Evolutionary conservation across 2,797 vertebrate genomes (phyloP), one percentile per base, ranked within the genome.

Genomic region (Clamator glandarius): DNA sequence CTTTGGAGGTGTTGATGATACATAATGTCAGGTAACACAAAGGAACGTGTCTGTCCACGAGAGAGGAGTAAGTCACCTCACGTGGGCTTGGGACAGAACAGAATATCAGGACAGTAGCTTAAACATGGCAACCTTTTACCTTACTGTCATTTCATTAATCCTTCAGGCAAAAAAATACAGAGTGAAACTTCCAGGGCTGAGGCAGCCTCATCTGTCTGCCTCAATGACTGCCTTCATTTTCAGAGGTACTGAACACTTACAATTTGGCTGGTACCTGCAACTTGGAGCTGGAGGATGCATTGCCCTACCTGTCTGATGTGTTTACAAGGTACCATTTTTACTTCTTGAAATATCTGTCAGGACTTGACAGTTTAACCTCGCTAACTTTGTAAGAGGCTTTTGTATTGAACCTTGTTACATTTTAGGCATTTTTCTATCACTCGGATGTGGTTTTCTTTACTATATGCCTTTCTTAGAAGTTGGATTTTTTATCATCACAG

Each of bases 341-440:
- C 5, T 88, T 20, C 48, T 62, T 83, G 66, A 87, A 80, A 64
- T 59, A 35, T 31, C 39, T 88, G 42, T 12, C 44, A 84, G 19
- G 15, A 78, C 57, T 91, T 68, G 33, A 55, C 46, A 66, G 28
- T 91, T 83, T 73, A 84, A 61, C 12, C 2, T 84, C 29, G 36
- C 62, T 67, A 31, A 72, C 15, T 59, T 44, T 62, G 35, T 50
- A 68, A 59, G 17, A 72, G 24, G 11, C 5, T 70, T 74, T 86
- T 79, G 8, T 50, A 58, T 75, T 89, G 87, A 87, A 72, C 13
- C 31, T 89, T 85, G 17, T 61, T 61, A 85, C 8, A 46, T 80
- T 93, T 90, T 51, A 73, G 33, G 5, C n/a, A 42, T 84, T 87
- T 81, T 94, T 90, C 41, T 94, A 66, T 79, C 52, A 59, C 54